Percentiles rank a stretch among this genome's conserved stretches.
phyloP scores from a whole-genome alignment of 1,140 invertebrate genomes.

The Zeugodacus cucurbitae region DNA sequence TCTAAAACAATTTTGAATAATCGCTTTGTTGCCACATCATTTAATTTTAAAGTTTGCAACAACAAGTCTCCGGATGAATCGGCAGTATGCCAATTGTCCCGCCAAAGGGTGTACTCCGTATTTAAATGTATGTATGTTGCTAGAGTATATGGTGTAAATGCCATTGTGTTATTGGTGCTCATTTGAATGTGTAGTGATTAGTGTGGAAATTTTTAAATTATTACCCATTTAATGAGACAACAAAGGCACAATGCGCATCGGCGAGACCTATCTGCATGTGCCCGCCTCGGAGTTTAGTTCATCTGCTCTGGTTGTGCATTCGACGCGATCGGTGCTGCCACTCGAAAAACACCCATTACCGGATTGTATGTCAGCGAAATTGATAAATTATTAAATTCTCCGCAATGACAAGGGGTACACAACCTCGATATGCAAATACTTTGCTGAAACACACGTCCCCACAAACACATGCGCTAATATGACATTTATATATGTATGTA shows the following conservation, averaged over 20 bases:
- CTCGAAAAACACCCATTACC: constrained; percentile 14
- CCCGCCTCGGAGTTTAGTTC: constrained; percentile 10
- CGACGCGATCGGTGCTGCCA: background rate
- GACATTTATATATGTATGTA: background rate
- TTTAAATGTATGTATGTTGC: background rate
- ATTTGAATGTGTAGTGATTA: constrained; percentile 37
- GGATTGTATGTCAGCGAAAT: constrained; percentile 11
- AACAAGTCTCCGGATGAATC: background rate
- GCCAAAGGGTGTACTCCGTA: background rate
- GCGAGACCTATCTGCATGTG: background rate
- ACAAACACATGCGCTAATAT: too few relatives aligned
- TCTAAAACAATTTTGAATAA: constrained; percentile 57
- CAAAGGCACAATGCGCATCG: background rate
- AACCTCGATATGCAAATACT: constrained; percentile 26
- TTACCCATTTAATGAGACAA: constrained; percentile 32
- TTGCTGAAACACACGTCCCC: background rate
- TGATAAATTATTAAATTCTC: constrained; percentile 32
- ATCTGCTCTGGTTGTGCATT: background rate
- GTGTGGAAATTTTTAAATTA: constrained; percentile 43
- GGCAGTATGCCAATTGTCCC: background rate
- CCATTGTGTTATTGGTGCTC: constrained; percentile 40
- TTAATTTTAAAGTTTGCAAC: constrained; percentile 53
- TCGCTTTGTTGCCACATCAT: constrained; percentile 58
- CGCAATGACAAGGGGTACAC: background rate
- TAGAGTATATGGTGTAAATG: background rate